These are phyloP conservation scores for Prosopocoilus inquinatus DNA, from an alignment of 2,888 invertebrate species.

Conservation along the genomic window DNA sequence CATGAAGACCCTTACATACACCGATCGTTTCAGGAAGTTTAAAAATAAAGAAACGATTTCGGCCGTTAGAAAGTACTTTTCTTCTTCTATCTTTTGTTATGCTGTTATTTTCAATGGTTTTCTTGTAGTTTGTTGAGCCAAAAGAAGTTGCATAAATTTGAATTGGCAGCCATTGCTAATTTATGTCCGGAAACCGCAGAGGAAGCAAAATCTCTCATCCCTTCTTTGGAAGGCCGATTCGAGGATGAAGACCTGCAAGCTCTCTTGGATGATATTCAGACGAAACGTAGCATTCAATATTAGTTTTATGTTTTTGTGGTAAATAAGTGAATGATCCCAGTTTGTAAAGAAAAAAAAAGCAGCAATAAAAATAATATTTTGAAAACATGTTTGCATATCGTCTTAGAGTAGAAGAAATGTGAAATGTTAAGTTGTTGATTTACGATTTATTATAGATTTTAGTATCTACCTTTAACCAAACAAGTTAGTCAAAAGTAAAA, in stretches of 20 bases:
- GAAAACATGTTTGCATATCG: no score
- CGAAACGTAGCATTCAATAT: conserved; percentile 96
- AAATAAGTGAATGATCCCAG: no score
- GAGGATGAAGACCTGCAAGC: conserved; percentile 98
- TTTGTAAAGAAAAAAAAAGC: no score
- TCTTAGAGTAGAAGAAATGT: no score
- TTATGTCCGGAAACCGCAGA: conserved; percentile 98
- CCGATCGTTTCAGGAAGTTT: conserved; percentile 93
- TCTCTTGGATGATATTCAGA: conserved; percentile 96
- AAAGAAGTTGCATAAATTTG: conserved; percentile 97
- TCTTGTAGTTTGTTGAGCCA: conserved; percentile 77
- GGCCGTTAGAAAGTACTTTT: conserved; percentile 81
- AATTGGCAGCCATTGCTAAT: conserved; percentile 95
- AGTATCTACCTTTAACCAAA: no score
- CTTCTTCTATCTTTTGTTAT: not conserved
- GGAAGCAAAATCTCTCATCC: conserved; percentile 96
- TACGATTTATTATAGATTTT: no score
- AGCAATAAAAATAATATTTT: no score
- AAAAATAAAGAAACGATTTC: conserved; percentile 98
- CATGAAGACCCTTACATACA: conserved; percentile 95
- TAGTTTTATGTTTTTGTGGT: conserved; percentile 47
- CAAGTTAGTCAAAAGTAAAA: no score
- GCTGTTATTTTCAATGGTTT: not conserved
- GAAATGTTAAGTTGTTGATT: no score
- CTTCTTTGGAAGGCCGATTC: conserved; percentile 94